Conservation (phyloP, 2,797 vertebrate species). For the Macropodus opercularis region DNA sequence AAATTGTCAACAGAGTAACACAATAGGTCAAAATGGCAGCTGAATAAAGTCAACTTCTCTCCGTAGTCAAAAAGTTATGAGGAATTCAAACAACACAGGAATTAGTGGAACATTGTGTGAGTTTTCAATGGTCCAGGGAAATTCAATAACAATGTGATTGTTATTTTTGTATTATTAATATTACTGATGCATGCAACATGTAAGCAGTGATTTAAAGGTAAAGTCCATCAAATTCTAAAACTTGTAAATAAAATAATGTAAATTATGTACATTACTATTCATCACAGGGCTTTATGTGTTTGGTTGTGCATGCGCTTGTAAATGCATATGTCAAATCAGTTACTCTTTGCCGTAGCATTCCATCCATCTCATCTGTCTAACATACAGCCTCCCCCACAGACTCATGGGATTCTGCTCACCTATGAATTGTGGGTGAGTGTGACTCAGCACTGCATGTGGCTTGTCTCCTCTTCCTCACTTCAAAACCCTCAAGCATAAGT, state of each 20-base stretch:
- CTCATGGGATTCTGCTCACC: slow-evolving; percentile 84
- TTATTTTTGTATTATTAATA: background rate
- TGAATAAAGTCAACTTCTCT: no score
- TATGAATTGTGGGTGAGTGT: slow-evolving; percentile 85
- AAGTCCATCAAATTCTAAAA: background rate
- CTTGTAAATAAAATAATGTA: no score
- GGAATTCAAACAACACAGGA: no score
- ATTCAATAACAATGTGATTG: no score
- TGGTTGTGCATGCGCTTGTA: slow-evolving; percentile 27
- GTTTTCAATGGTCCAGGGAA: no score
- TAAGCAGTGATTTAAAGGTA: background rate
- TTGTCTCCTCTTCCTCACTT: slow-evolving; percentile 45
- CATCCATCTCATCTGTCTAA: slow-evolving; percentile 63
- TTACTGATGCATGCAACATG: background rate
- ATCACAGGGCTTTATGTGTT: slow-evolving; percentile 9
- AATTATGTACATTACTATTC: background rate
- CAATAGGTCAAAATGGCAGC: no score
- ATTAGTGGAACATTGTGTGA: no score
- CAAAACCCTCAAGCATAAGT: slow-evolving; percentile 24
- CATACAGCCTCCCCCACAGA: slow-evolving; percentile 72
- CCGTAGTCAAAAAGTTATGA: no score
- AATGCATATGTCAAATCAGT: slow-evolving; percentile 58
- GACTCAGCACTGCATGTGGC: slow-evolving; percentile 70
- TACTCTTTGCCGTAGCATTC: slow-evolving; percentile 55
- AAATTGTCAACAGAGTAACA: no score